Evolutionary conservation across 2,797 vertebrate genomes (phyloP), one percentile per base, ranked within the genome.

Genomic region (Cryptoprocta ferox): DNA sequence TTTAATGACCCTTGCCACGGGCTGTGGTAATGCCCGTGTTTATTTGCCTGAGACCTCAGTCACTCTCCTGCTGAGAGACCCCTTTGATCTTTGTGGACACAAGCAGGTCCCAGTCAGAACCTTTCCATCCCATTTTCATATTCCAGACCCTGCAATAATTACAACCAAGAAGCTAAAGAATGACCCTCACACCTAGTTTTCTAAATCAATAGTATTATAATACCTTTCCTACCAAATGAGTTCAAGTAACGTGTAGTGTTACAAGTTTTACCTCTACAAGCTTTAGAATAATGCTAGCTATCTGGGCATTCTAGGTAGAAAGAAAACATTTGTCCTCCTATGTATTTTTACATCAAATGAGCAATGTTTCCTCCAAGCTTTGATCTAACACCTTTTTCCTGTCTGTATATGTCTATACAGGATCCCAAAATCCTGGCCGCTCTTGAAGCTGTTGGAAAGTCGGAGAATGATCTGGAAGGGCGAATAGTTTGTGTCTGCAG

Each of bases 401-500:
- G 28, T 97, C n/a, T 98, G 65, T 91, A 80, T 71, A 26, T 61
- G 37, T 91, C 42, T 90, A 2, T 56, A 95, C 87, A 99, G 99
- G 99, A 99, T 98, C 99, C 99, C 35, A 99, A 99, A 99, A 99
- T 99, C 95, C 95, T 99, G 81, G 99, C 99, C 2, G 99, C 99
- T 4, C 99, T 99, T 0, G 99, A 99, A 98, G 99, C 99, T 91
- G 98, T 99, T 45, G 99, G 99, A 91, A 99, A 99, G 98, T 99
- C 98, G 0, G 99, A 99, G 98, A 99, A 99, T 2, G 99, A 99
- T 94, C 88, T 99, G 97, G 99, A 99, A 95, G 99, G 99, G 56
- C 99, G 99, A 92, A 99, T 99, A 97, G 99, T 99, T 94, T 99
- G 99, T 92, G 99, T 99, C 97, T 99, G 99, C 99, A 99, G 99